phyloP scores from a whole-genome alignment of 2,113 vertebrate genomes.

The Calypte anna region DNA sequence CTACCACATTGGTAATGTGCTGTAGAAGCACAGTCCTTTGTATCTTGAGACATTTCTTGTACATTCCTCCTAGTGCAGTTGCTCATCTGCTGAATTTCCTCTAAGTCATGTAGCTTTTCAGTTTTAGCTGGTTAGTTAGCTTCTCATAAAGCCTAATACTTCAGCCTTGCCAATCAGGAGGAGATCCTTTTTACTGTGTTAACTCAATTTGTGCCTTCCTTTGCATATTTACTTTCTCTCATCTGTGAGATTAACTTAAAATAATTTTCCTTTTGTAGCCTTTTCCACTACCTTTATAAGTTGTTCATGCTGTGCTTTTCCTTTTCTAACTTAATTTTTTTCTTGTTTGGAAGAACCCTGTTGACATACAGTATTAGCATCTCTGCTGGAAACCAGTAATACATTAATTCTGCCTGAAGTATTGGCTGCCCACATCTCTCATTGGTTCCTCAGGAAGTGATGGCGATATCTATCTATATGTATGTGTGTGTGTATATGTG shows the following conservation, averaged over 20 bases:
- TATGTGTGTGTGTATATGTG: neutral
- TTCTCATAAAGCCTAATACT: neutral
- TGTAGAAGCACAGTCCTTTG: neutral
- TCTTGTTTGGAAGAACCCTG: slow-evolving; percentile 38
- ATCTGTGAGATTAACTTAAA: neutral
- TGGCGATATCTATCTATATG: neutral
- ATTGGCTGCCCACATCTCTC: neutral
- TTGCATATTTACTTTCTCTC: neutral
- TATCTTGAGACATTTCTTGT: neutral
- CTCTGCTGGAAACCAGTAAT: slow-evolving; percentile 34
- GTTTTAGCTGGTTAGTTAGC: neutral
- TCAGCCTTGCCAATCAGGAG: neutral
- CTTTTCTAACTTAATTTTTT: slow-evolving; percentile 1
- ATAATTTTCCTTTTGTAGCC: neutral
- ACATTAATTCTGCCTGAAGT: neutral
- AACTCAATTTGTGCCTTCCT: neutral
- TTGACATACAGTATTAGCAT: neutral
- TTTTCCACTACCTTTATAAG: neutral
- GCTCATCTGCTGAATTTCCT: neutral
- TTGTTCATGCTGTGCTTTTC: slow-evolving; percentile 10
- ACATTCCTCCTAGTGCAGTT: neutral
- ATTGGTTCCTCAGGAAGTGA: neutral
- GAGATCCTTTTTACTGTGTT: neutral
- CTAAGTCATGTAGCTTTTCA: neutral
- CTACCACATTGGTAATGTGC: rapidly evolving